phyloP scores from a whole-genome alignment of 2,797 vertebrate genomes.

The Heteromormyrus szaboi region DNA sequence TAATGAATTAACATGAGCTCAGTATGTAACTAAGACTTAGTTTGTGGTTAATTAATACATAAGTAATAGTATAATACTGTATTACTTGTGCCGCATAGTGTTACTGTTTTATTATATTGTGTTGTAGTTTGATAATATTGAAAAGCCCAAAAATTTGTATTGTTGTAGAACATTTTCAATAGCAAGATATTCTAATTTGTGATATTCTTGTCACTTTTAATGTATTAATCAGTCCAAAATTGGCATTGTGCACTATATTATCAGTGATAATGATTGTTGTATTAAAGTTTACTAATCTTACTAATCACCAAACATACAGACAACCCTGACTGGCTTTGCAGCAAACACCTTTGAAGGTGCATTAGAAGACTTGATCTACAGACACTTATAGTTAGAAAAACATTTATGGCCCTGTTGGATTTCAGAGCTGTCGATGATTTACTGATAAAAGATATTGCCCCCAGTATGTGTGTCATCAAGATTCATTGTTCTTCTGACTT shows the following conservation, averaged over 20 bases:
- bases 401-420: not conserved
- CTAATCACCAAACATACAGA: not conserved
- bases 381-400: not conserved
- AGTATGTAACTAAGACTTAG: not conserved
- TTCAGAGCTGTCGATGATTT: not conserved
- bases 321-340: not conserved
- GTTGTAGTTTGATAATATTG: not conserved
- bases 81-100: not conserved
- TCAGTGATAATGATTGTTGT: not conserved
- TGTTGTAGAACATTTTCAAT: not conserved
- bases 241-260: not conserved
- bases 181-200: not conserved
- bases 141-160: not conserved
- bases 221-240: not conserved
- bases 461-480: not conserved
- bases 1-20: not conserved
- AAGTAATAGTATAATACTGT: not conserved
- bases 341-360: not conserved
- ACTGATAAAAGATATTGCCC: slow-evolving; percentile 17
- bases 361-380: not conserved
- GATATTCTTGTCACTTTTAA: not conserved
- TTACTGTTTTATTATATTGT: not conserved
- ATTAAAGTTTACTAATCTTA: not conserved
- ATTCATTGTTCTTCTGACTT: not conserved
- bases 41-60: too few relatives aligned